phyloP scores from a whole-genome alignment of 1,140 invertebrate species.

The Apis dorsata region DNA sequence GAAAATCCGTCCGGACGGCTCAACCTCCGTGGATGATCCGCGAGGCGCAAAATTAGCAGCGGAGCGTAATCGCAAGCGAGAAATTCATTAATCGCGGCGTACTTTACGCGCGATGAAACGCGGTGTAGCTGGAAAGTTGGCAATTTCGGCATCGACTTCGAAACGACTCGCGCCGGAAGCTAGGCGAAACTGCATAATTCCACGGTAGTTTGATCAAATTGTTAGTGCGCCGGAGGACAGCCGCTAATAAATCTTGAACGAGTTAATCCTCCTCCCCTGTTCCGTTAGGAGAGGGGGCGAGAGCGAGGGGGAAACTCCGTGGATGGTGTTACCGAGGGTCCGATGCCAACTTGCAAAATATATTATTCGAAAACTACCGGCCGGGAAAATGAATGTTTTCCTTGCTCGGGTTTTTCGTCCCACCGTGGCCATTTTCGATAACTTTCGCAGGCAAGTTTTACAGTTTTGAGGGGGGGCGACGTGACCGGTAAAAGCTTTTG shows the following conservation, averaged over 20 bases:
- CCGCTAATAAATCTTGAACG: constrained; percentile 60
- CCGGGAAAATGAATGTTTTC: constrained; percentile 43
- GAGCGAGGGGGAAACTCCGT: background rate
- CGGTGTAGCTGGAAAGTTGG: background rate
- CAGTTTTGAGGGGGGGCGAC: background rate
- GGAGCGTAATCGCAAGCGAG: background rate
- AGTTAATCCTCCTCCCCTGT: constrained; percentile 50
- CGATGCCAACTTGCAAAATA: constrained; percentile 53
- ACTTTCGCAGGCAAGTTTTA: background rate
- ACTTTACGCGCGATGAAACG: constrained; percentile 10
- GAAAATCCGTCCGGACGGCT: background rate
- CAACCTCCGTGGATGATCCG: background rate
- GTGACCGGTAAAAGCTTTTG: background rate
- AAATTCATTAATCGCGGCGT: constrained; percentile 10
- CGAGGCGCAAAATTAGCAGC: background rate
- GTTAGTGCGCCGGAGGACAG: constrained; percentile 51
- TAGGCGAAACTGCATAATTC: constrained; percentile 47
- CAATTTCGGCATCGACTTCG: constrained; percentile 11
- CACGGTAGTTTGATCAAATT: constrained; percentile 58
- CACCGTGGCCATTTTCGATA: background rate
- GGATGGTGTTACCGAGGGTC: constrained; percentile 34
- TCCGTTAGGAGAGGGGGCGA: background rate
- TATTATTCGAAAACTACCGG: constrained; percentile 49
- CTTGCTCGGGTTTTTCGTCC: constrained; percentile 1
- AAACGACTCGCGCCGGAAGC: constrained; percentile 33